Evolutionary conservation across 2,888 invertebrate genomes (phyloP).

Genomic region (Synergus itoensis): DNA sequence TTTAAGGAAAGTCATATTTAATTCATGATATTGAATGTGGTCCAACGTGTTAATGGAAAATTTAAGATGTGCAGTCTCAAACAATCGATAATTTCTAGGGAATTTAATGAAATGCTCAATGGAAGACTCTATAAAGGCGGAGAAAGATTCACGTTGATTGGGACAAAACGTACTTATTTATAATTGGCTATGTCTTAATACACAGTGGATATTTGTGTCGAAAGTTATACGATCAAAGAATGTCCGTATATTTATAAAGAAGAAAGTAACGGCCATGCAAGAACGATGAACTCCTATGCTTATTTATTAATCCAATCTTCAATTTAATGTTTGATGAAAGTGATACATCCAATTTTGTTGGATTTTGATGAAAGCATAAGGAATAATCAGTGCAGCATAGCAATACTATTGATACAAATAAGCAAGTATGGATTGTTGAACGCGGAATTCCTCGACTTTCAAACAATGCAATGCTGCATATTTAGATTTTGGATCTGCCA

Average conservation of each 20-base stretch:
- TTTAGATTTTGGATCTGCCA: background rate
- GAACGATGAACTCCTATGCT: background rate
- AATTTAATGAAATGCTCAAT: too few relatives aligned
- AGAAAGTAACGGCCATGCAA: background rate
- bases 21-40: too few relatives aligned
- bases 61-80: too few relatives aligned
- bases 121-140: too few relatives aligned
- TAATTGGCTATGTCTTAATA: slow-evolving; percentile 4
- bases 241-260: background rate
- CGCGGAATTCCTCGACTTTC: background rate
- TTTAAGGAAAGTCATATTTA: background rate
- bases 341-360: background rate
- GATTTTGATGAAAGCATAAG: background rate
- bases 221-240: background rate
- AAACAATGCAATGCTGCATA: background rate
- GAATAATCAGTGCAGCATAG: background rate
- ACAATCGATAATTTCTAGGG: too few relatives aligned
- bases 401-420: background rate
- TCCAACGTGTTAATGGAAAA: too few relatives aligned
- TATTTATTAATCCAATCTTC: background rate
- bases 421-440: background rate
- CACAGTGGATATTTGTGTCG: background rate
- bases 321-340: slow-evolving; percentile 27
- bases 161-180: too few relatives aligned
- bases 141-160: background rate